Evolutionary conservation across 2,888 invertebrate species (phyloP).

Genomic region (Drosophila ustulata): DNA sequence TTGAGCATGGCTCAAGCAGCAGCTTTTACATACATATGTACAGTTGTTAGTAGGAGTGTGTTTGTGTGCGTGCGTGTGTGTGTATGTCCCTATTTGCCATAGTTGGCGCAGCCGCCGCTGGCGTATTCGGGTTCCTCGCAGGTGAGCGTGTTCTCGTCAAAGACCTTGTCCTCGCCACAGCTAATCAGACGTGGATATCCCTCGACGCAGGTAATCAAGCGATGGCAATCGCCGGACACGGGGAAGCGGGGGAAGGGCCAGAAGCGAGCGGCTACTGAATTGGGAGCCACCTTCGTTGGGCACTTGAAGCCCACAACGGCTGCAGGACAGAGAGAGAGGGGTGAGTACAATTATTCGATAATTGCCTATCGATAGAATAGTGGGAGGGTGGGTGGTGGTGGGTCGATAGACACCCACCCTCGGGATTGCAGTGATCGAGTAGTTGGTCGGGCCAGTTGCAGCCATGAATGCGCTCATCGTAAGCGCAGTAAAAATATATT

Average conservation of each 20-base stretch:
- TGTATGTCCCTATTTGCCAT: slow-evolving; percentile 73
- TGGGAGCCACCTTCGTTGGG: slow-evolving; percentile 92
- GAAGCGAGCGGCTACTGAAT: slow-evolving; percentile 94
- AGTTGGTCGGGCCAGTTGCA: slow-evolving; percentile 98
- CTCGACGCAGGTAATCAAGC: slow-evolving; percentile 95
- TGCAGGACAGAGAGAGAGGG: slow-evolving; percentile 77
- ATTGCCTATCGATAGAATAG: neutral
- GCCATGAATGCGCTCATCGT: slow-evolving; percentile 93
- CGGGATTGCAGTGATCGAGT: slow-evolving; percentile 94
- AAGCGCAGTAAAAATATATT: no score
- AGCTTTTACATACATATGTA: slow-evolving; percentile 67
- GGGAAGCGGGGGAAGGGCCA: slow-evolving; percentile 97
- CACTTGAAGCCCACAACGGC: slow-evolving; percentile 97
- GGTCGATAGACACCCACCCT: slow-evolving; percentile 87
- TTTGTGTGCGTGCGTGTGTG: slow-evolving; percentile 13
- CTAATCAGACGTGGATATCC: slow-evolving; percentile 94
- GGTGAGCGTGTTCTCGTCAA: slow-evolving; percentile 92
- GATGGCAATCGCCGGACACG: slow-evolving; percentile 94
- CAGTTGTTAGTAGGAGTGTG: slow-evolving; percentile 38
- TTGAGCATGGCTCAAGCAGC: slow-evolving; percentile 45
- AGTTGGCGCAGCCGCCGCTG: slow-evolving; percentile 79
- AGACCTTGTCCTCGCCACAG: slow-evolving; percentile 94
- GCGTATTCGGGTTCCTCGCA: slow-evolving; percentile 89
- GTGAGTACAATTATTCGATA: slow-evolving; percentile 1
- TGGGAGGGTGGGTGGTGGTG: neutral